Evolutionary conservation across 2,888 invertebrate genomes (phyloP).

Genomic region (Acleris sparsana): DNA sequence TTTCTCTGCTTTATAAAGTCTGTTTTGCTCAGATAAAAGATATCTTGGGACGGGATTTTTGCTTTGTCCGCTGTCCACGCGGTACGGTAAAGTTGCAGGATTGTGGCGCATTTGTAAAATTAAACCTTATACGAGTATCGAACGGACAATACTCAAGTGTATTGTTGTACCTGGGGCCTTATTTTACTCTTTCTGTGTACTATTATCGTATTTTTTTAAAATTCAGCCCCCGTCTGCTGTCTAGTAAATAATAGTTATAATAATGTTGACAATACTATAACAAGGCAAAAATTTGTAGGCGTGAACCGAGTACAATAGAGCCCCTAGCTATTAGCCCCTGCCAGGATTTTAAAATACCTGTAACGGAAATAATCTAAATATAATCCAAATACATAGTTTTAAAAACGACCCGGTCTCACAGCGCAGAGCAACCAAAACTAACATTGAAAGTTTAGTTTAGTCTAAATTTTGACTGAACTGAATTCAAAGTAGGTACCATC

Average conservation of each 20-base stretch:
- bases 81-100: constrained; percentile 3
- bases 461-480: not conserved
- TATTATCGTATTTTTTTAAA: too few species aligned
- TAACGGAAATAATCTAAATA: not conserved
- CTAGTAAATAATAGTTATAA: too few species aligned
- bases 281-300: too few species aligned
- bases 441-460: not conserved
- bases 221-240: too few species aligned
- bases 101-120: constrained; percentile 24
- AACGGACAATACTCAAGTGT: too few species aligned
- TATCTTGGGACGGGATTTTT: constrained; percentile 14
- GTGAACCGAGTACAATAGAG: too few species aligned
- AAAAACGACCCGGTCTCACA: not conserved
- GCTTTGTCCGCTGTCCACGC: constrained; percentile 9
- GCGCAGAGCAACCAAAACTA: not conserved
- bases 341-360: too few species aligned
- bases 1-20: not conserved
- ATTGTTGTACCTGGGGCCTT: too few species aligned
- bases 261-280: too few species aligned
- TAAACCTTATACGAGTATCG: constrained; percentile 4
- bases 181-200: too few species aligned
- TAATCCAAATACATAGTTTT: not conserved
- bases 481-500: constrained; percentile 1
- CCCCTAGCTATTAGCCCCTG: too few species aligned
- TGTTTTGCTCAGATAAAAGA: constrained; percentile 6